phyloP scores from a whole-genome alignment of 2,797 vertebrate species.

The Spea hammondii region DNA sequence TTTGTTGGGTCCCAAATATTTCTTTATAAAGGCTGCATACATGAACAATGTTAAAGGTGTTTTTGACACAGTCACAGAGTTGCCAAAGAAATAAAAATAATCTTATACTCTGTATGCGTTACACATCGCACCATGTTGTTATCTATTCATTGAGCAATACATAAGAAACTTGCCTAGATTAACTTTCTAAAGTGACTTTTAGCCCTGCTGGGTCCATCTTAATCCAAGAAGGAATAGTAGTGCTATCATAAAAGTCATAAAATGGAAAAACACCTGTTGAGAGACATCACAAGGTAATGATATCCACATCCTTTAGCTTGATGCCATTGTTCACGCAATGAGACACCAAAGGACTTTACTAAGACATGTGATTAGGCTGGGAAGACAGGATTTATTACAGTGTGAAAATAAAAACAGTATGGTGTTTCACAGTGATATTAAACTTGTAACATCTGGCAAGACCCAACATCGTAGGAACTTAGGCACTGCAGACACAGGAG shows the following conservation, averaged over 20 bases:
- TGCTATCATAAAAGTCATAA: conserved; percentile 25
- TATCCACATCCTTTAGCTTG: conserved; percentile 17
- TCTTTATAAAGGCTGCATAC: too few relatives aligned
- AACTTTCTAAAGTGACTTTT: conserved; percentile 36
- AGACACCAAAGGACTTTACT: conserved; percentile 42
- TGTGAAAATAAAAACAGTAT: conserved; percentile 51
- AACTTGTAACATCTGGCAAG: conserved; percentile 41
- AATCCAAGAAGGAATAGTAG: conserved; percentile 1
- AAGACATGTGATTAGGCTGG: conserved; percentile 44
- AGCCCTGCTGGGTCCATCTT: not conserved
- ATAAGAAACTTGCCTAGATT: conserved; percentile 10
- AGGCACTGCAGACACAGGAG: conserved; percentile 41
- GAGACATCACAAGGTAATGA: conserved; percentile 30
- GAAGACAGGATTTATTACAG: conserved; percentile 48
- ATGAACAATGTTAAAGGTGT: too few relatives aligned
- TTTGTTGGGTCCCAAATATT: too few relatives aligned
- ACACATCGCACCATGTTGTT: not conserved
- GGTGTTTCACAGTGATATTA: conserved; percentile 44
- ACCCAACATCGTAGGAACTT: conserved; percentile 23
- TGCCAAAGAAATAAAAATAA: not conserved
- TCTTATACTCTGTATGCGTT: not conserved
- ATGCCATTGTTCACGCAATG: conserved; percentile 28
- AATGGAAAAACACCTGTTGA: conserved; percentile 36
- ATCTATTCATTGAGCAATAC: not conserved
- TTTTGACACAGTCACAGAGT: not conserved